Conservation (phyloP, 2,888 invertebrate genomes). For the Machimus atricapillus region DNA sequence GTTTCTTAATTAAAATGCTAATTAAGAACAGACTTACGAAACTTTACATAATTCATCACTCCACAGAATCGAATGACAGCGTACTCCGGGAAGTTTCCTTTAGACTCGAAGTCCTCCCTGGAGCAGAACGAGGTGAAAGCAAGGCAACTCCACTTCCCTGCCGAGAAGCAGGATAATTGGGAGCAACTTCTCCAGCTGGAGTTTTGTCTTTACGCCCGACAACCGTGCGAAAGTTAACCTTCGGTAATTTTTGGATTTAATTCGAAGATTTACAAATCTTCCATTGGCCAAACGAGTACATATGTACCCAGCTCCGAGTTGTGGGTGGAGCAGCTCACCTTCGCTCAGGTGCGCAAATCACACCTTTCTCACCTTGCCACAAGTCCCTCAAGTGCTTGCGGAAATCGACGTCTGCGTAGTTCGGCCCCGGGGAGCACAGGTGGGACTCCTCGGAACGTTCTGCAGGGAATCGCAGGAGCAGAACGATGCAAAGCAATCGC, state of each 20-base stretch:
- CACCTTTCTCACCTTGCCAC: conserved; percentile 17
- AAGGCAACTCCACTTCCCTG: not conserved
- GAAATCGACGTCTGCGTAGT: conserved; percentile 29
- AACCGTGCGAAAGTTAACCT: not conserved
- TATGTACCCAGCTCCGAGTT: not conserved
- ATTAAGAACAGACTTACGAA: conserved; percentile 25
- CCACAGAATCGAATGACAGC: conserved; percentile 14
- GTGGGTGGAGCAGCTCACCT: conserved; percentile 20
- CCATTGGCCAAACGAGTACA: not conserved
- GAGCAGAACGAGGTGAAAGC: not conserved
- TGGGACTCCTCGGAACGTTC: not conserved
- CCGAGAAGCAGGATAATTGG: not conserved
- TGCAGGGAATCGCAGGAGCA: not conserved
- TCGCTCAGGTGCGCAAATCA: conserved; percentile 19
- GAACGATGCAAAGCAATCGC: not conserved
- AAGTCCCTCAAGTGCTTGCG: not conserved
- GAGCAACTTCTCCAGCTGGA: not conserved
- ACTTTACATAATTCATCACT: conserved; percentile 30
- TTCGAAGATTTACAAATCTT: not conserved
- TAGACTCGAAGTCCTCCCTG: not conserved
- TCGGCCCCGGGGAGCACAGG: not conserved
- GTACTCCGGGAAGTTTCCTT: not conserved
- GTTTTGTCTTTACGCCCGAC: not conserved
- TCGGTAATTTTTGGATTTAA: not conserved
- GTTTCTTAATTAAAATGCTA: conserved; percentile 34